Base-by-base conservation (phyloP, 2,113 vertebrate species). In the Odocoileus virginianus region DNA sequence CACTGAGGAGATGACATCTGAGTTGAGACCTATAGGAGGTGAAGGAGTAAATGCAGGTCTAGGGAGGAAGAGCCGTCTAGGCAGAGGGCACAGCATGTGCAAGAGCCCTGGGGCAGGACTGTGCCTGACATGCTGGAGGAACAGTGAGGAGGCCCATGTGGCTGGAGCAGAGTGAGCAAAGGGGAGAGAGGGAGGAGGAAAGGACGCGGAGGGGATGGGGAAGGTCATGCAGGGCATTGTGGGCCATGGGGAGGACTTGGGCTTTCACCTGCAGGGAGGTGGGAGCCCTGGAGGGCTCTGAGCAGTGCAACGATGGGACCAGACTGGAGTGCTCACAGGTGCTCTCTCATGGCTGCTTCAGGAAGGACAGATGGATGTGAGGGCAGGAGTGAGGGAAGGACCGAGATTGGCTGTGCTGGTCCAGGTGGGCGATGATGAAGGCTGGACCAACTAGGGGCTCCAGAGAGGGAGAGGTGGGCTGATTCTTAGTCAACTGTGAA, bases 301-400 rank as follows among this genome's bases (percentile, higher is more conserved):
- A 25, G 54, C 33, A 14, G 12, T 21, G 14, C 17, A 17, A 54
- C 36, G n/a, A 11, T 0, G 0, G 23, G 30, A 2, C 17, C 23
- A 1, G 64, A n/a, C 2, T 23, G 7, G 1, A 17, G 28, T 28
- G 52, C 36, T 85, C 64, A 45, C 10, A 3, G 16, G 84, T 6
- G 21, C 85, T 92, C 79, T 8, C 95, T 86, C 40, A 43, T 55
- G 96, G 89, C 16, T 0, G 7, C 57, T 1, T 6, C 1, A 11
- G 52, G 92, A 60, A 28, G 25, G 11, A 79, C 81, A 67, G 36
- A 83, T 25, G 28, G 6, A 40, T 13, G 25, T 14, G 13, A 87
- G 57, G 47, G 30, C 3, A 0, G 52, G 36, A n/a, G 61, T 10
- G 11, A 3, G 82, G 13, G 60, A 12, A 50, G 30, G 25, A 15